Base-by-base conservation (phyloP, 30 jellyfish, hydroid and myxozoan species). In the Catostylus mosaicus region DNA sequence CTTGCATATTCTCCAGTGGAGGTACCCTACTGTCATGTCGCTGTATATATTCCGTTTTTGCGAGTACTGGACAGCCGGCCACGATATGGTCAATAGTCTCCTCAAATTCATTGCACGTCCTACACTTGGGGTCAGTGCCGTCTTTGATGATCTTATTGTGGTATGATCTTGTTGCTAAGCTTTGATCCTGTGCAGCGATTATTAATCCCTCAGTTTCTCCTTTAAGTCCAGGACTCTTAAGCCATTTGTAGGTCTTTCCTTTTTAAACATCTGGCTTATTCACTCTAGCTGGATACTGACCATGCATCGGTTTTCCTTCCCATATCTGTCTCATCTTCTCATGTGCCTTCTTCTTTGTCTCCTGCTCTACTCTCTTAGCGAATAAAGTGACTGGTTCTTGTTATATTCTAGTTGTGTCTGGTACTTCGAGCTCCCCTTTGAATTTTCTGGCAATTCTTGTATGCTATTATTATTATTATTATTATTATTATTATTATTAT, bases 31-130 rank as follows among this genome's bases (percentile, higher is more conserved):
- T 12, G 23, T 59, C 72, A 3, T 59, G 35, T 2, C 72, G 1
- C 24, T 45, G 3, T 33, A 27, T 66, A 66, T 30, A 66, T 24
- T 66, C 57, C 26, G 18, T 66, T 66, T 30, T 24, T 14, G 29
- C 57, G 34, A 66, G n/a, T 57, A 16, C 10, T 54, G 29, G 30
- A 36, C 78, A 66, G 30, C 18, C 78, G 32, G 29, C 32, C 24
- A 7, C 27, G 19, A 11, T 52, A 48, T 80, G 90, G 40, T 80
- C 43, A 30, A 80, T 51, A 10, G 90, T 80, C 64, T 80, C 84
- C 9, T 64, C 75, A 1, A 30, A 74, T 51, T 34, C 34, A 7
- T 51, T 51, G 36, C 89, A 61, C 66, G 40, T 12, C 10, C 71
- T 14, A 46, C 83, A 78, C 24, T 23, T 52, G 64, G 65, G 33